Evolutionary conservation across 2,113 vertebrate species (phyloP).

Genomic region (Grallaria varia): DNA sequence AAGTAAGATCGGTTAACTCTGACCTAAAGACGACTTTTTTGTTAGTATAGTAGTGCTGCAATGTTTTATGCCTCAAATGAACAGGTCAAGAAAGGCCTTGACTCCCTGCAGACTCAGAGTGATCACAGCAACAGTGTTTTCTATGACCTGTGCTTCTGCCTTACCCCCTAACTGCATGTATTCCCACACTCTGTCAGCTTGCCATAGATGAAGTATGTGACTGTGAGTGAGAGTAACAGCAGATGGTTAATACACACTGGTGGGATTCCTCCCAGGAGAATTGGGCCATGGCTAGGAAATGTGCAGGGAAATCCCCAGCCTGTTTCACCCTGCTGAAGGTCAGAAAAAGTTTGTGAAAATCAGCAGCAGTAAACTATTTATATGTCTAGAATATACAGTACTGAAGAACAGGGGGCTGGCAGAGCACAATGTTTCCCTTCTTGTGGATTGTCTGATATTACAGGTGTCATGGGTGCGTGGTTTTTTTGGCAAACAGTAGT

Average conservation of each 20-base stretch:
- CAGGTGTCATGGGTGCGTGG: neutral
- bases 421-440: neutral
- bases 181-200: neutral
- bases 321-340: neutral
- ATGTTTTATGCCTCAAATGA: neutral
- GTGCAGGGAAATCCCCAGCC: neutral
- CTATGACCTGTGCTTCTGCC: neutral
- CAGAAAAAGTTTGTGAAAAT: neutral
- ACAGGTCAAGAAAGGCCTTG: neutral
- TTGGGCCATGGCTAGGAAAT: neutral
- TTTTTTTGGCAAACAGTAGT: neutral
- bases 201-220: rapidly evolving
- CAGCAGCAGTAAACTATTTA: neutral
- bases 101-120: neutral
- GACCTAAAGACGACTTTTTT: neutral
- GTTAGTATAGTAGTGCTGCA: neutral
- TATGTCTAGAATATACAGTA: neutral
- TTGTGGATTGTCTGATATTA: neutral
- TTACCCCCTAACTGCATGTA: neutral
- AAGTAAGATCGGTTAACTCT: neutral
- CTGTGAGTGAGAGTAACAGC: neutral
- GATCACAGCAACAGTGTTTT: neutral
- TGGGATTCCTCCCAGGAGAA: neutral
- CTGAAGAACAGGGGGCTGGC: neutral
- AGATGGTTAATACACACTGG: neutral